Conservation (phyloP, 2,113 vertebrate genomes). For the Cinclus mexicanus region DNA sequence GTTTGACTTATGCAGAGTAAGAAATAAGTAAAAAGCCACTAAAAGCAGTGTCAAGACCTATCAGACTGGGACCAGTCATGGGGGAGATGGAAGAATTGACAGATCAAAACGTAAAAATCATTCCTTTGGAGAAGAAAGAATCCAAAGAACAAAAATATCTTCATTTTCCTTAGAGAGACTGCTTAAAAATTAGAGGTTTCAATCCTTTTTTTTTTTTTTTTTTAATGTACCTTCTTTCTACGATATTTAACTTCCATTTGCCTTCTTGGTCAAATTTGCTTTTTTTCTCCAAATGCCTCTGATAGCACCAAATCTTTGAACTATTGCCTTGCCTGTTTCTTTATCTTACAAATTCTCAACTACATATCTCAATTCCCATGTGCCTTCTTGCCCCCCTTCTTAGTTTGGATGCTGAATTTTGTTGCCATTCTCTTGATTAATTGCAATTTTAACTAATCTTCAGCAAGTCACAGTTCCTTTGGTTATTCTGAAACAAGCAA, state of each 20-base stretch:
- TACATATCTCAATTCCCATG: background rate
- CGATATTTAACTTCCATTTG: background rate
- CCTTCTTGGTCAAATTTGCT: background rate
- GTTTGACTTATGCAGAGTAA: background rate
- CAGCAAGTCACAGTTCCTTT: background rate
- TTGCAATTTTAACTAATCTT: background rate
- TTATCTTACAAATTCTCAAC: background rate
- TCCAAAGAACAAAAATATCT: background rate
- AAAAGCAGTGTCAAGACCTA: background rate
- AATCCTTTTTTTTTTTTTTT: background rate
- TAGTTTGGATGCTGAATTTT: background rate
- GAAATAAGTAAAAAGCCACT: background rate
- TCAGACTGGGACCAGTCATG: background rate
- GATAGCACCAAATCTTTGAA: background rate
- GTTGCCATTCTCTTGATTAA: background rate
- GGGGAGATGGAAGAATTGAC: background rate
- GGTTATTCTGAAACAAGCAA: background rate
- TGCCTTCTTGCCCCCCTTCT: background rate
- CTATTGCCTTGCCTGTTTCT: background rate
- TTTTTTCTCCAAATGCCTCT: background rate
- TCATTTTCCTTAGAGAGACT: background rate
- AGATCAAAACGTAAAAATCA: background rate
- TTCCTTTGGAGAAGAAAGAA: slow-evolving; percentile 8
- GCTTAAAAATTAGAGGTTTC: background rate
- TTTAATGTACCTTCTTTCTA: background rate